Conservation (phyloP, 2,888 invertebrate genomes). For the Steromphala cineraria region DNA sequence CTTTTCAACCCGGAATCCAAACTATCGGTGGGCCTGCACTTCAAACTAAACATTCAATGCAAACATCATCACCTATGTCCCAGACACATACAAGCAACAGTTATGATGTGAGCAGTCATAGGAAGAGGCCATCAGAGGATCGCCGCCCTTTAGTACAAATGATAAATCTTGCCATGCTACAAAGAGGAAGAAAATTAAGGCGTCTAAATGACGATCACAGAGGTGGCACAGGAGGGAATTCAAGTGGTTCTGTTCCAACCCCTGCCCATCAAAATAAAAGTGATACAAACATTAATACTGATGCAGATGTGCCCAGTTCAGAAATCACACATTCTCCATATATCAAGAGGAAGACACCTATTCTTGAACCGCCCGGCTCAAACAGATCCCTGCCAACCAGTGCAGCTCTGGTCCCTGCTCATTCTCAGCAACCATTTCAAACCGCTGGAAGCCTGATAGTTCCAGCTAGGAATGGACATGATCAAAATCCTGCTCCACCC, state of each 20-base stretch:
- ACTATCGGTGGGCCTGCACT: neutral
- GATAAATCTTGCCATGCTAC: conserved; percentile 22
- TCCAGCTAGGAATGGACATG: conserved; percentile 11
- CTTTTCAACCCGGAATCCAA: neutral
- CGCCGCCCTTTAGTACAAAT: conserved; percentile 16
- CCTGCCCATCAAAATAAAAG: conserved; percentile 19
- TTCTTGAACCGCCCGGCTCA: neutral
- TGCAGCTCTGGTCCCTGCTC: conserved; percentile 33
- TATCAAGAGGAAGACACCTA: neutral
- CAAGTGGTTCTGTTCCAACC: neutral
- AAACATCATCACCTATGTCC: neutral
- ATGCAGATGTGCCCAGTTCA: neutral
- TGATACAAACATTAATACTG: neutral
- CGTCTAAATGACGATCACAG: neutral
- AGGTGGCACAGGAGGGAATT: neutral
- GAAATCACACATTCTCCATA: neutral
- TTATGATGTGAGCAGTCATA: neutral
- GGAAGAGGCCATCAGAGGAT: neutral
- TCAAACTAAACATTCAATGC: neutral
- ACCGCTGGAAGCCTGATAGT: conserved; percentile 50
- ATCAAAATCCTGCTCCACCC: neutral
- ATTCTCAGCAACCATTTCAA: conserved; percentile 50
- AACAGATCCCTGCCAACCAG: neutral
- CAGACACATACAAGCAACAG: neutral
- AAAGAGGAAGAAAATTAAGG: neutral